Base-by-base conservation (phyloP, 2,888 invertebrate genomes). In the Cenopis cana region DNA sequence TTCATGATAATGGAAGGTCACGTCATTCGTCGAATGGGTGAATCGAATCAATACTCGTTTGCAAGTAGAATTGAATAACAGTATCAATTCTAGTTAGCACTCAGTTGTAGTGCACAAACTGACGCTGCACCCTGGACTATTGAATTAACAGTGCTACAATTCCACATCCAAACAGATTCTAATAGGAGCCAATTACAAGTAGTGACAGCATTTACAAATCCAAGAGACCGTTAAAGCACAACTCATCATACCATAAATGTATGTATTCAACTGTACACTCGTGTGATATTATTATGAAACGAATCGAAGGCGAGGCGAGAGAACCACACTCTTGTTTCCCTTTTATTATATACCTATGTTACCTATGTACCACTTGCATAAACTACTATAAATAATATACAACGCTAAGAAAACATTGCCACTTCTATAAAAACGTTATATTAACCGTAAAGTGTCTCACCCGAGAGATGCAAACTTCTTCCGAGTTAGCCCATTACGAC, bases 391-490 rank as follows among this genome's bases (percentile, higher is more conserved):
- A 41, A 41, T 14, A 41, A 14, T 5, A 52, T 12, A 52, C 20
- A 11, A 12, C 20, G 52, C 0, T 52, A 20, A 24, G 3, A 20
- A 52, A 52, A 12, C 24, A 20, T 5, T 20, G 6, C 29, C n/a
- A 9, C n/a, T 29, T 55, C 55, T 6, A n/a, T 55, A 55, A 29
- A n/a, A 55, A 14, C 54, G 9, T 18, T 29, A 29, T 29, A 55
- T 55, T 55, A n/a, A 2, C 18, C 10, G 14, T n/a, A n/a, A 41
- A 66, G 56, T 46, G 66, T 56, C 14, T 56, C 46, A 24, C 66
- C 4, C 10, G 55, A 56, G 56, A 18, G 17, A 3, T 14, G 18
- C 12, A 4, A n/a, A 33, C 9, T 66, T 56, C 64, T n/a, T 9
- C 36, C 29, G 17, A 17, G 29, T 10, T 66, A 3, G 10, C 14